Evolutionary conservation across 2,888 invertebrate genomes (phyloP).

Genomic region (Megastigmus dorsalis): DNA sequence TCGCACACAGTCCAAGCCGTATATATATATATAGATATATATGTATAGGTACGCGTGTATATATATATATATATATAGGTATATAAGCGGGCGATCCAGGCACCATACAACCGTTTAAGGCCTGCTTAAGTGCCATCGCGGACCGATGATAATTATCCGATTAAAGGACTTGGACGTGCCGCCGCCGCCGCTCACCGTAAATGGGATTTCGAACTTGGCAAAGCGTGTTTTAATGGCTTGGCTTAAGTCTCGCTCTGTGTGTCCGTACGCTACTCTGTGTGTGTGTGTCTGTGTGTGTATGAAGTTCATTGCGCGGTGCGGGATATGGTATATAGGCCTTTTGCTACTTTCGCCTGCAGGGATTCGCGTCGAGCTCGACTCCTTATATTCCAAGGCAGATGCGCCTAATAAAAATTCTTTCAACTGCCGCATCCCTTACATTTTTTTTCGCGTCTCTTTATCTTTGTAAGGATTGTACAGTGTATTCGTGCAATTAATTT

Average conservation of each 20-base stretch:
- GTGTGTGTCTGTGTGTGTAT: background rate
- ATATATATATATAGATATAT: no score
- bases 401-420: slow-evolving; percentile 26
- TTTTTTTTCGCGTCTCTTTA: no score
- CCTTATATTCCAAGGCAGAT: no score
- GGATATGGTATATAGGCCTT: slow-evolving; percentile 1
- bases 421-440: no score
- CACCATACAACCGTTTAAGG: slow-evolving; percentile 13
- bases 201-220: slow-evolving; percentile 47
- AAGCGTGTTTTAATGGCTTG: slow-evolving; percentile 37
- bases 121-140: slow-evolving; percentile 22
- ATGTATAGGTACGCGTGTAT: no score
- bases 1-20: no score
- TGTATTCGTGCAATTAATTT: no score
- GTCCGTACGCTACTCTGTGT: no score
- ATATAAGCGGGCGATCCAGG: no score
- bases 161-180: slow-evolving; percentile 38
- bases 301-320: no score
- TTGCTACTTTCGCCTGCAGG: background rate
- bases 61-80: no score
- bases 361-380: background rate
- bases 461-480: no score
- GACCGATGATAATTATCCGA: slow-evolving; percentile 45
- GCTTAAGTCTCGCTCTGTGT: background rate
- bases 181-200: slow-evolving; percentile 11